These are phyloP conservation scores for Myiopsitta monachus DNA, from an alignment of 2,113 vertebrate genomes.

Conservation along the genomic window DNA sequence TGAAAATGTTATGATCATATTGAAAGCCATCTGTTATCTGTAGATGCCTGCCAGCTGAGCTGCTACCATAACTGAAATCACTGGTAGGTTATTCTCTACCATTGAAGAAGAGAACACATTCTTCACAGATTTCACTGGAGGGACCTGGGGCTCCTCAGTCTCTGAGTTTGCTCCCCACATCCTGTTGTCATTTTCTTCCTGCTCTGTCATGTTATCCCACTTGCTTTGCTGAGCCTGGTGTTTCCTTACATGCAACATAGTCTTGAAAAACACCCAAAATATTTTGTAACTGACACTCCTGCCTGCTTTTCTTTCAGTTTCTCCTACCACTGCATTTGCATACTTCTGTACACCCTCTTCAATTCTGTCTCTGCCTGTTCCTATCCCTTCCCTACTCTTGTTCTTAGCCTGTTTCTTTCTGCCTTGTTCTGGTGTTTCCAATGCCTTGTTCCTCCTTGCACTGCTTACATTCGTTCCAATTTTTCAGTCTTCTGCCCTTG, in stretches of 20 bases:
- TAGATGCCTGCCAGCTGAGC: background rate
- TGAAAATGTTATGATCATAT: background rate
- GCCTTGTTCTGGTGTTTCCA: background rate
- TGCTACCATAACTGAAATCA: background rate
- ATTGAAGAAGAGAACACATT: background rate
- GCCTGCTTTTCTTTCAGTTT: background rate
- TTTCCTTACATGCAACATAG: background rate
- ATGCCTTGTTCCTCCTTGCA: background rate
- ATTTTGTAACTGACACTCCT: background rate
- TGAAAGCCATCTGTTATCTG: background rate
- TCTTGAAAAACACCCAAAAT: background rate
- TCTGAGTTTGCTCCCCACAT: background rate
- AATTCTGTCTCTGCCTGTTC: rapidly evolving
- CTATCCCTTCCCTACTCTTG: background rate
- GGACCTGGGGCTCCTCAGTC: background rate
- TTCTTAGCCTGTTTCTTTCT: background rate
- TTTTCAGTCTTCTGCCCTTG: background rate
- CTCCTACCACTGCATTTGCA: background rate
- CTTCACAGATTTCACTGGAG: background rate
- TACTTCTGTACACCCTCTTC: background rate
- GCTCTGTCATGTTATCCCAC: background rate
- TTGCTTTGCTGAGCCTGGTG: background rate
- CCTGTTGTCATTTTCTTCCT: background rate
- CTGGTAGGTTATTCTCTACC: background rate
- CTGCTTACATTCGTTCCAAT: background rate